Evolutionary conservation across 1,140 invertebrate genomes (phyloP).

Genomic region (Temnothorax curvispinosus): DNA sequence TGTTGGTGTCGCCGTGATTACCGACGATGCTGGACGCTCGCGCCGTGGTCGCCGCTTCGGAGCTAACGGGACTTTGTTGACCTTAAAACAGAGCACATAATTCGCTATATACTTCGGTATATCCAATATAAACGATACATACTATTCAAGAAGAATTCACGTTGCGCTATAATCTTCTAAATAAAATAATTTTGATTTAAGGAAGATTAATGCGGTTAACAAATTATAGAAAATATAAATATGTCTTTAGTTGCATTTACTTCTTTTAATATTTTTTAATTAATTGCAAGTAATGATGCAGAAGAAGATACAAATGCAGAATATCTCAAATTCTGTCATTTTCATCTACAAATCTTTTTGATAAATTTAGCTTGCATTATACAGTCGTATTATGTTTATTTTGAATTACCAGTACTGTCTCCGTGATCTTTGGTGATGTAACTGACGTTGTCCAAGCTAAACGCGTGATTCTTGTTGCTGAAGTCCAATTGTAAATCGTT

Average conservation of each 20-base stretch:
- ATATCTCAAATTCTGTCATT: background rate
- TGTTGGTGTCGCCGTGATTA: slow-evolving; percentile 84
- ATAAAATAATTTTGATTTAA: background rate
- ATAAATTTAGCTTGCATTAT: background rate
- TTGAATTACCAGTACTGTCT: slow-evolving; percentile 83
- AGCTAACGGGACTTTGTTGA: slow-evolving; percentile 92
- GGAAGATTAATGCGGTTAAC: background rate
- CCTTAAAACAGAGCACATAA: slow-evolving; percentile 82
- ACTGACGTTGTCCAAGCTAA: slow-evolving; percentile 93
- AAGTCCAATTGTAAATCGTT: slow-evolving; percentile 94
- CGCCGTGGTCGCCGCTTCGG: slow-evolving; percentile 92
- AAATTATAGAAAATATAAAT: background rate
- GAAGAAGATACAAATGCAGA: background rate
- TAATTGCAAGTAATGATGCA: background rate
- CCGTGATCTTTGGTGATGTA: slow-evolving; percentile 94
- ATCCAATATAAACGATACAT: background rate
- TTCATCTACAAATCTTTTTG: background rate
- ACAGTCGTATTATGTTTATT: background rate
- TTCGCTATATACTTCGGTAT: background rate
- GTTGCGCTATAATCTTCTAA: background rate
- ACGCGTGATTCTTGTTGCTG: slow-evolving; percentile 94
- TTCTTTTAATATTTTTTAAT: background rate
- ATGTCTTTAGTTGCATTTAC: background rate
- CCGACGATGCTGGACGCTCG: slow-evolving; percentile 90
- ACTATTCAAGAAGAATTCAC: background rate